A percentile compares a stretch with the other conserved stretches of the same genome.
These are phyloP conservation scores for Petaurus breviceps DNA, from an alignment of 2,113 vertebrate genomes.

Conservation along the genomic window DNA sequence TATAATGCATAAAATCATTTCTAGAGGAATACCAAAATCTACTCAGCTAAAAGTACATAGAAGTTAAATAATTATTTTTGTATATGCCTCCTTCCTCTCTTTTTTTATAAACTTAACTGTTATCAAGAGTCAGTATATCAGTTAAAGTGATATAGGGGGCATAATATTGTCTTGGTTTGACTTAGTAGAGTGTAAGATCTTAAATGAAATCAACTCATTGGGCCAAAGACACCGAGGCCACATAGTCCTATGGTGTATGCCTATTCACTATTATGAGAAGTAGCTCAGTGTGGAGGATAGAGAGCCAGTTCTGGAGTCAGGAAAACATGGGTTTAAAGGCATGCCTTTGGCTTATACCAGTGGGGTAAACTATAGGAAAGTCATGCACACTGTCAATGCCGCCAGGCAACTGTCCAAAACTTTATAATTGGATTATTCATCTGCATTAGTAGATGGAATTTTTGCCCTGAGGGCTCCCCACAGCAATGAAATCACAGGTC, in stretches of 20 bases:
- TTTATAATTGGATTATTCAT: neutral
- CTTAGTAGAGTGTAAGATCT: neutral
- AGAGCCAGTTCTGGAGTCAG: neutral
- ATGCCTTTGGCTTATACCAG: neutral
- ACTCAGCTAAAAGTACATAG: neutral
- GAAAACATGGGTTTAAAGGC: neutral
- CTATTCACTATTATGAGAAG: neutral
- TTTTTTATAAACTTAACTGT: slow-evolving; percentile 7
- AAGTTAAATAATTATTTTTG: neutral
- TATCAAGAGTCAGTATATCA: neutral
- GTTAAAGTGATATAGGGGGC: neutral
- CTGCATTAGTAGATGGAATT: neutral
- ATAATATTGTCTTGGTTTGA: neutral
- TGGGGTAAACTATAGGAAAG: neutral
- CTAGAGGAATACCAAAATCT: slow-evolving; percentile 3
- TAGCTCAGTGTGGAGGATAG: neutral
- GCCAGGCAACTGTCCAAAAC: neutral
- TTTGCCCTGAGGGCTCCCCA: neutral
- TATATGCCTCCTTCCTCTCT: neutral
- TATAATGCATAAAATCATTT: neutral
- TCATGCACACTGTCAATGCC: neutral
- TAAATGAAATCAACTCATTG: neutral
- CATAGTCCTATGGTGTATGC: neutral
- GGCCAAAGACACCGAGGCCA: neutral
- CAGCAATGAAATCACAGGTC: neutral